Base-by-base conservation (phyloP, 2,888 invertebrate species). In the Tenthredo amoena region DNA sequence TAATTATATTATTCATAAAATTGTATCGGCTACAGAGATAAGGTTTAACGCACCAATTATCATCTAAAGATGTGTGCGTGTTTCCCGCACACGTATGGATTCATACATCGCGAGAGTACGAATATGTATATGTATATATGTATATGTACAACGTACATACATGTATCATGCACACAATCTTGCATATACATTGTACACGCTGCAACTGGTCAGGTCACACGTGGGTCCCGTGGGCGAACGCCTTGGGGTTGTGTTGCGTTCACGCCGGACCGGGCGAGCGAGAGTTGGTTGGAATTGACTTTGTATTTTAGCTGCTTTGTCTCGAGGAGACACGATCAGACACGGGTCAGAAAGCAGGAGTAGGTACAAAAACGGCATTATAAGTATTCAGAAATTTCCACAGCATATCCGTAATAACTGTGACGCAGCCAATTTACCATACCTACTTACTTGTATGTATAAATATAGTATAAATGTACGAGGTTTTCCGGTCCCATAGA, bases 171-270 rank as follows among this genome's bases (percentile, higher is more conserved):
- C 71, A 72, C n/a, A n/a, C 26, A 18, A 47, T n/a, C 21, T 72
- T n/a, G n/a, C n/a, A 43, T 26, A n/a, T 37, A 37, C 71, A 34
- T 34, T 68, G 68, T 34, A 68, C 34, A 68, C 34, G 68, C 15
- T 68, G 68, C 15, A 34, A 68, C 68, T 68, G 31, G 68, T 68
- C 68, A 68, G 7, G 68, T 68, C 34, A 68, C 68, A 74, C 74
- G 74, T 43, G 43, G 40, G 6, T 12, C 18, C 68, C 34, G 68
- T 68, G 43, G 21, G 26, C 74, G 74, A 74, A 43, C 21, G 74
- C 43, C 74, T 26, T 40, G 47, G 74, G 43, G 74, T 74, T 74
- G 37, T 3, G 12, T 47, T 15, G 62, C 74, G 74, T 21, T 74
- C 74, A 74, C 43, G 74, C 40, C 26, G 74, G 21, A 74, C n/a